A percentile compares a stretch with the other conserved stretches of the same genome.
These are phyloP conservation scores for Pterocles orientalis DNA, from an alignment of 2,113 vertebrate genomes.

Conservation along the genomic window DNA sequence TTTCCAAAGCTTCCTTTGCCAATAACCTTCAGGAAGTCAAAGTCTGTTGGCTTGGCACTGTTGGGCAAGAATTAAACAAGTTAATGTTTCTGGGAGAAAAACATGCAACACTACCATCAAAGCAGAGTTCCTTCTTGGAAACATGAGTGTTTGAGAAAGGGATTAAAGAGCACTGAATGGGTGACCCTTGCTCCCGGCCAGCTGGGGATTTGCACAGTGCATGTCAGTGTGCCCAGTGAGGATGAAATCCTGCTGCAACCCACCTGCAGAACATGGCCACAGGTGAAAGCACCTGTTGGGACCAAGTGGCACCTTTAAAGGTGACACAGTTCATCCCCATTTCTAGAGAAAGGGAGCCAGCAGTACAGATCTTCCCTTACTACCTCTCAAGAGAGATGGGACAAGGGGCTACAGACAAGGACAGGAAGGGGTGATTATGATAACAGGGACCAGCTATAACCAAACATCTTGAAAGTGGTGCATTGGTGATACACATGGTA, in stretches of 20 bases:
- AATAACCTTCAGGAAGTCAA: conserved; percentile 84
- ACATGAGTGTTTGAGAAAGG: neutral
- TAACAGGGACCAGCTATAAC: neutral
- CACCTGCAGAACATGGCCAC: neutral
- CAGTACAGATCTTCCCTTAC: neutral
- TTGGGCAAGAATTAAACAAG: conserved; percentile 20
- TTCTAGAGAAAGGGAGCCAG: neutral
- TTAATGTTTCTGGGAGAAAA: conserved; percentile 36
- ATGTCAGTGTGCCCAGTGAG: neutral
- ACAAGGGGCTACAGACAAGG: neutral
- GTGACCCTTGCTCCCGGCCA: neutral
- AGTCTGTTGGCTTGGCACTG: conserved; percentile 84
- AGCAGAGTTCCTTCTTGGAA: neutral
- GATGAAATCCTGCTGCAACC: neutral
- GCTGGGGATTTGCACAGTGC: neutral
- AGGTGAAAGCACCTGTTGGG: neutral
- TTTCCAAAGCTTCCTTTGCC: conserved; percentile 85
- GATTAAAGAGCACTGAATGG: neutral
- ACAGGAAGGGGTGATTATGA: too few species aligned
- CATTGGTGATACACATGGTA: too few species aligned
- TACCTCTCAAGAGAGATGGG: neutral
- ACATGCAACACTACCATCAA: neutral
- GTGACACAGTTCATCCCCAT: neutral
- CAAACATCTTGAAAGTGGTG: neutral
- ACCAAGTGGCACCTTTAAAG: neutral